Base-by-base conservation (phyloP, 2,888 invertebrate species). In the Sesia apiformis region DNA sequence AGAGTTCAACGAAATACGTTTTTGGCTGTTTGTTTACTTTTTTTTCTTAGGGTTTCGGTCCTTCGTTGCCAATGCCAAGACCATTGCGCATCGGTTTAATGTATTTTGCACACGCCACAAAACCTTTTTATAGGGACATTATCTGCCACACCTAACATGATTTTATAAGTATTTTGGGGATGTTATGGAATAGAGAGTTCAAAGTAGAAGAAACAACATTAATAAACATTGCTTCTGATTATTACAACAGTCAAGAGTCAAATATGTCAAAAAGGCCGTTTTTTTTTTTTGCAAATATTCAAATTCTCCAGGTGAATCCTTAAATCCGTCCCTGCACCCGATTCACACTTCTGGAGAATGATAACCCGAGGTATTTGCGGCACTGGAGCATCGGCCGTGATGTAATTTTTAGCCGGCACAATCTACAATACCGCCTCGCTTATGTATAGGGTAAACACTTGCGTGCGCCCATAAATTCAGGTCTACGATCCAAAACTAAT, bases 331-430 rank as follows among this genome's bases (percentile, higher is more conserved):
- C 74, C 87, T 84, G 87, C 64, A 5, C 42, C 40, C 63, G 60
- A 66, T 72, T 66, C 66, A 68, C 78, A 74, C 74, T 78, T 78
- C 80, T 81, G 84, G 82, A 75, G 80, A 80, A 81, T 81, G 84
- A 85, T 85, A 83, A 79, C 77, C 69, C 58, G 70, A 41, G 72
- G 77, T 86, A 84, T 83, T 85, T 86, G 74, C 67, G 77, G 49
- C 61, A 55, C 65, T 71, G 64, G 63, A 67, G 61, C 63, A 63
- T 63, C 63, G 50, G 38, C 38, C 50, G 50, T 50, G 43, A 8
- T 8, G 57, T 57, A 53, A 54, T 55, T 57, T 55, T 55, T 55
- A 57, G 57, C 51, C 40, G 43, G 46, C 23, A 46, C 46, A 46
- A 46, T 46, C 8, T 46, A 46, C 8, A 46, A 46, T 23, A 23